phyloP scores from a whole-genome alignment of 2,797 vertebrate species.

The Syndactyla subalaris region DNA sequence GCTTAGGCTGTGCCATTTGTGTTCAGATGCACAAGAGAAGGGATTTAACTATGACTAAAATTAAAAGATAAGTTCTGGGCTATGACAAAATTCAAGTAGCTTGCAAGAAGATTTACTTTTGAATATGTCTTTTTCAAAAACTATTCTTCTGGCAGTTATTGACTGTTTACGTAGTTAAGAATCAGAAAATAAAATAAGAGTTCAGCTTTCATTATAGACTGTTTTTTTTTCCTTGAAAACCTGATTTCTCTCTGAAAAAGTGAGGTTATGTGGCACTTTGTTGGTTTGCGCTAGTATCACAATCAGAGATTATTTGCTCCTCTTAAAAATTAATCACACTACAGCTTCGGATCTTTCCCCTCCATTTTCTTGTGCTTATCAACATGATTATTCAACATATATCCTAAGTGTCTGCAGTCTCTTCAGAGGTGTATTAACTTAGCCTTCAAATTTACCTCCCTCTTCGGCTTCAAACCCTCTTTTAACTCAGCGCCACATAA shows the following conservation, averaged over 20 bases:
- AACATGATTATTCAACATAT: not conserved
- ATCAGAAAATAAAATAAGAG: not conserved
- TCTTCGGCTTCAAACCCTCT: not conserved
- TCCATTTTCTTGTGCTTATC: not conserved
- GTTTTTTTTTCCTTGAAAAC: not conserved
- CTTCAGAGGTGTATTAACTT: not conserved
- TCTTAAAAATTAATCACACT: not conserved
- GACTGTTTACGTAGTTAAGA: not conserved
- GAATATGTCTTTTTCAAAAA: not conserved
- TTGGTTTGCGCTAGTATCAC: not conserved
- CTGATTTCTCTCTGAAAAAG: not conserved
- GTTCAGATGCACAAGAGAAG: not conserved
- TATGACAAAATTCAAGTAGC: not conserved
- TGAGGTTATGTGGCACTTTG: accelerated
- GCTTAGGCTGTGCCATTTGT: not conserved
- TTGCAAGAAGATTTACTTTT: conserved; percentile 1
- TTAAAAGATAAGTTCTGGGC: not conserved
- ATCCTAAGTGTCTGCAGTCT: not conserved
- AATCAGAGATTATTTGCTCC: not conserved
- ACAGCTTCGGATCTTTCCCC: not conserved
- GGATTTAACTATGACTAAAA: conserved; percentile 22
- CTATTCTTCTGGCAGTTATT: not conserved
- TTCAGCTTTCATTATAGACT: not conserved
- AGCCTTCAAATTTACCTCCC: not conserved
- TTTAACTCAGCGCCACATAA: not conserved